Evolutionary conservation across 2,113 vertebrate genomes (phyloP).

Genomic region (Rhipidura dahli): DNA sequence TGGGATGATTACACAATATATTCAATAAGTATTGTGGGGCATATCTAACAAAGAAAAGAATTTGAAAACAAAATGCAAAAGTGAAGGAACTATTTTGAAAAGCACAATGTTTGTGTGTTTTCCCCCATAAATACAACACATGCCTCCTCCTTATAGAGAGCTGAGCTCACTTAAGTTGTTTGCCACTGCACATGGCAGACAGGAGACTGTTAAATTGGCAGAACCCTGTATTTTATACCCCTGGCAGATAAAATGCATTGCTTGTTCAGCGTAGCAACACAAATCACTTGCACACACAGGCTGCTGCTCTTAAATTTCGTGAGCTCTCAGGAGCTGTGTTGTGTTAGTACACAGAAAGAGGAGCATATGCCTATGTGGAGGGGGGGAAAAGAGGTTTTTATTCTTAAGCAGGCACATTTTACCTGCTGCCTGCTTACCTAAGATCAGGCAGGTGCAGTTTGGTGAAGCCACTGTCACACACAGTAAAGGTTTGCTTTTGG

Average conservation of each 20-base stretch:
- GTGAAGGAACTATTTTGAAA: not conserved
- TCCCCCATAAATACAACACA: accelerated
- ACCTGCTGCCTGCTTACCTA: not conserved
- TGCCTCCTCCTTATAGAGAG: not conserved
- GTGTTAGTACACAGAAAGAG: not conserved
- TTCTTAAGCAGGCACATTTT: not conserved
- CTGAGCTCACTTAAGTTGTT: not conserved
- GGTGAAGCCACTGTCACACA: not conserved
- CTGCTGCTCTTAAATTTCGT: not conserved
- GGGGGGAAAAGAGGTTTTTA: not conserved
- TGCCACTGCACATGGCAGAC: not conserved
- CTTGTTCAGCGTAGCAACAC: not conserved
- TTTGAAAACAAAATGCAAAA: not conserved
- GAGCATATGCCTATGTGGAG: accelerated
- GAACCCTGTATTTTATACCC: not conserved
- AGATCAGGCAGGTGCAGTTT: not conserved
- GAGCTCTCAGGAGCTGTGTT: not conserved
- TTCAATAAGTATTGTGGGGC: not conserved
- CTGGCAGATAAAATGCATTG: not conserved
- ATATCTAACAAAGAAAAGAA: not conserved
- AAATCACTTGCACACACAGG: not conserved
- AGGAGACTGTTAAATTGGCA: not conserved
- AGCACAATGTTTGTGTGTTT: not conserved
- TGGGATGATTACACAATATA: not conserved
- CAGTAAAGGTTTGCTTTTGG: not conserved